A percentile compares a stretch with the other conserved stretches of the same genome.
These are phyloP conservation scores for Cheilosia variabilis DNA, from an alignment of 2,888 invertebrate species.

Conservation along the genomic window DNA sequence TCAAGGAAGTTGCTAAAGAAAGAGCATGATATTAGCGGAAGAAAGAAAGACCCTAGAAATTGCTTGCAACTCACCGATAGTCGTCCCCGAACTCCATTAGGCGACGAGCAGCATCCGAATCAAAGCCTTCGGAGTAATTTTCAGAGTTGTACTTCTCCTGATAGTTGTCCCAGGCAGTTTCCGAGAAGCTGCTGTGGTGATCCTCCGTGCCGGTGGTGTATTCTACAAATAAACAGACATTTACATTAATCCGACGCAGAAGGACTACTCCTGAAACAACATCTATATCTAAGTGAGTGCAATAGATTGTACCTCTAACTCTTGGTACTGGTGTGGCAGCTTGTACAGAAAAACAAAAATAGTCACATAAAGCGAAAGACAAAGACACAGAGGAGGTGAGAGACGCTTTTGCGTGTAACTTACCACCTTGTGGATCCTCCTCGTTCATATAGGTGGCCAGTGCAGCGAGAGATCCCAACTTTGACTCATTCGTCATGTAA, in stretches of 20 bases:
- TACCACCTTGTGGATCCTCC: slow-evolving; percentile 79
- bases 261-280: slow-evolving; percentile 22
- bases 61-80: slow-evolving; percentile 86
- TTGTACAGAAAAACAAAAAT: slow-evolving; percentile 78
- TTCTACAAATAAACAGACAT: slow-evolving; percentile 81
- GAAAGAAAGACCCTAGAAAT: not conserved
- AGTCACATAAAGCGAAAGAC: slow-evolving; percentile 64
- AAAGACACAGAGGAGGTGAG: slow-evolving; percentile 13
- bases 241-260: not conserved
- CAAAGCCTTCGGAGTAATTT: slow-evolving; percentile 93
- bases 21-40: not conserved
- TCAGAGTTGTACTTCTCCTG: slow-evolving; percentile 97
- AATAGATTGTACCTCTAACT: slow-evolving; percentile 79
- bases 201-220: slow-evolving; percentile 88
- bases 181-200: slow-evolving; percentile 91
- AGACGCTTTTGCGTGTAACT: slow-evolving; percentile 47
- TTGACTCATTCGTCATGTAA: slow-evolving; percentile 80
- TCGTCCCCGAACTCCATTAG: slow-evolving; percentile 95
- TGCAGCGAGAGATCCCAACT: slow-evolving; percentile 83
- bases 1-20: slow-evolving; percentile 89
- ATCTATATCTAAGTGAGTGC: slow-evolving; percentile 54
- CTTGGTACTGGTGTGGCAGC: slow-evolving; percentile 82
- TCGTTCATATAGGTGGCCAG: slow-evolving; percentile 82
- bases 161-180: slow-evolving; percentile 98
- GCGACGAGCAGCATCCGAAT: slow-evolving; percentile 92